Evolutionary conservation across 2,113 vertebrate genomes (phyloP), one percentile per base, ranked within the genome.

Genomic region (Phyllostomus hastatus): DNA sequence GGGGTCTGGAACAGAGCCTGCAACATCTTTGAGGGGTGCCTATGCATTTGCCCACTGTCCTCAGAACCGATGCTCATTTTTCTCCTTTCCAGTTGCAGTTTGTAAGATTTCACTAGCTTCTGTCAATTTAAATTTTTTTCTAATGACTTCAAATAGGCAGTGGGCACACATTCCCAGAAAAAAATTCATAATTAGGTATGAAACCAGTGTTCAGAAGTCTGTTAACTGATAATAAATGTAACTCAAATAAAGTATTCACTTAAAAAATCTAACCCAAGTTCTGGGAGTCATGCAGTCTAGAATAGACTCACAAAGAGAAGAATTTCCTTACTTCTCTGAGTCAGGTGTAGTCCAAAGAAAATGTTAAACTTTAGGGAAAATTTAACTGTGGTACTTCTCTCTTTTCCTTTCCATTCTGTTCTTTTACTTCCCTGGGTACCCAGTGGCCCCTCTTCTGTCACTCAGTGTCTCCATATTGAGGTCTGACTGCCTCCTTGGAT

Each of bases 161-260:
- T 88, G 24, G 6, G 17, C 57, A 43, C n/a, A 66, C 28, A 54
- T n/a, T 83, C 10, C 20, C 59, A 5, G 10, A 20, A 87, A 20
- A 87, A 72, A 64, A 8, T 43, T 24, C 84, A 73, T 59, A 48
- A 83, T 95, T 46, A 69, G 9, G 4, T 80, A 89, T 2, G 35
- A 88, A 94, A 57, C 10, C 24, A 50, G 10, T 57, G n/a, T 52
- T 72, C 10, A 61, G 33, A 89, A 89, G 11, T 5, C 31, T 82
- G 10, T 46, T 70, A 96, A 41, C 11, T 76, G 4, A 72, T 66
- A 82, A 46, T 64, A 11, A 91, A 38, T 50, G 10, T 26, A 35
- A 57, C 35, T 52, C 22, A 86, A 95, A 81, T 80, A 48, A 85
- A 93, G 10, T 26, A 79, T 50, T 67, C 4, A 52, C 66, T 86